Evolutionary conservation across 2,113 vertebrate genomes (phyloP).

Genomic region (Paradisaea rubra): DNA sequence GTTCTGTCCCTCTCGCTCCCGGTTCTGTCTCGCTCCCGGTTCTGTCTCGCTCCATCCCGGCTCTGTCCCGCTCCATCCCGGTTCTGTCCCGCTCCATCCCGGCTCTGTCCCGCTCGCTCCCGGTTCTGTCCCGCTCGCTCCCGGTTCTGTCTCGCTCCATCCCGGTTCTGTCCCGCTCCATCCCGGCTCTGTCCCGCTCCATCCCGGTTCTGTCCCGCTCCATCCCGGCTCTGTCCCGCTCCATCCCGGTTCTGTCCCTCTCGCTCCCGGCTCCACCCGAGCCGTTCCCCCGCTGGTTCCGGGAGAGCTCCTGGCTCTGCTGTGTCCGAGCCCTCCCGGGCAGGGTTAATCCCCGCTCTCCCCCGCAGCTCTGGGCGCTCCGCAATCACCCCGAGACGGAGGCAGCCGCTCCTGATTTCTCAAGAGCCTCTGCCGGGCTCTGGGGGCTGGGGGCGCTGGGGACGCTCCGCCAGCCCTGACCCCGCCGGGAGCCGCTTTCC

Average conservation of each 20-base stretch:
- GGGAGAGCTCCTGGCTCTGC: background rate
- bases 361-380: background rate
- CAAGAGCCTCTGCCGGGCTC: background rate
- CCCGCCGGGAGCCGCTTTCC: background rate
- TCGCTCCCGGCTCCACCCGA: background rate
- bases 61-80: too few species aligned
- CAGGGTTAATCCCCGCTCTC: background rate
- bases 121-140: background rate
- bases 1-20: too few species aligned
- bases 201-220: background rate
- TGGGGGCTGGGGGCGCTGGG: background rate
- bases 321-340: rapidly evolving
- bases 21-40: too few species aligned
- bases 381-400: background rate
- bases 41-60: too few species aligned
- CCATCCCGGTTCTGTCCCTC: background rate
- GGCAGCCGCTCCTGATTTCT: background rate
- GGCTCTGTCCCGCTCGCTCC: too few species aligned
- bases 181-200: rapidly evolving
- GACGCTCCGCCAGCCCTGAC: background rate
- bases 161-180: too few species aligned
- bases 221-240: rapidly evolving
- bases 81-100: too few species aligned
- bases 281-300: background rate
- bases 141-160: background rate